Percentiles rank a stretch among this genome's conserved stretches.
These are phyloP conservation scores for Lepus townsendii DNA, from an alignment of 2,797 vertebrate species.

Conservation along the genomic window DNA sequence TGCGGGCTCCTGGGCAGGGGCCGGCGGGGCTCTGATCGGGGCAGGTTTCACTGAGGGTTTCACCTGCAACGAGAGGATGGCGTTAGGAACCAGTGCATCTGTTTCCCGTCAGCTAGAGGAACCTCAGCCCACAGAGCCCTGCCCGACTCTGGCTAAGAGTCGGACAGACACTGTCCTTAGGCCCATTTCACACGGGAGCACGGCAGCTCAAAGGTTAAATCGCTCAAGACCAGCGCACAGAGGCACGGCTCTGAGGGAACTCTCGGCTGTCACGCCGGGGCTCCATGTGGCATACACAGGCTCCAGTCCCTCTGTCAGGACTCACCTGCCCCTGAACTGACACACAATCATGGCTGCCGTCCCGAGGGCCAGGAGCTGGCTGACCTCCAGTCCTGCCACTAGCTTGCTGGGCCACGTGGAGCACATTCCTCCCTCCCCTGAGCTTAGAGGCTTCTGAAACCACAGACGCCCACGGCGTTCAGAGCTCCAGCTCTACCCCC, in stretches of 20 bases:
- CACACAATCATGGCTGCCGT: background rate
- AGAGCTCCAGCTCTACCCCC: background rate
- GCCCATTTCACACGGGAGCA: background rate
- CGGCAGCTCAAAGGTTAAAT: background rate
- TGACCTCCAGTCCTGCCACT: background rate
- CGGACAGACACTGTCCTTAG: background rate
- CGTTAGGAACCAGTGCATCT: background rate
- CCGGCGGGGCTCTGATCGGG: background rate
- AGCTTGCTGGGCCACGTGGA: background rate
- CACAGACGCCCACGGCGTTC: background rate
- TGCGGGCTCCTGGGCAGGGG: constrained; percentile 27
- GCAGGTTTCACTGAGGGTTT: constrained; percentile 51
- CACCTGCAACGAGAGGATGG: constrained; percentile 5
- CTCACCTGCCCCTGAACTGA: background rate
- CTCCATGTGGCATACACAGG: background rate
- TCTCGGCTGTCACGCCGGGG: background rate
- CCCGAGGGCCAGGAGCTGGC: background rate
- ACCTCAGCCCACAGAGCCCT: background rate
- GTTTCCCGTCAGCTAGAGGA: no score
- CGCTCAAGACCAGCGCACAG: background rate
- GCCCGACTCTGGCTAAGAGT: background rate
- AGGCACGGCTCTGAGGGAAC: background rate
- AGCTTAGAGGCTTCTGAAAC: background rate
- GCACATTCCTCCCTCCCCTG: background rate
- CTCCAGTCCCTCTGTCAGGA: background rate